These are phyloP conservation scores for Pygocentrus nattereri DNA, from an alignment of 2,797 vertebrate species.

Conservation along the genomic window DNA sequence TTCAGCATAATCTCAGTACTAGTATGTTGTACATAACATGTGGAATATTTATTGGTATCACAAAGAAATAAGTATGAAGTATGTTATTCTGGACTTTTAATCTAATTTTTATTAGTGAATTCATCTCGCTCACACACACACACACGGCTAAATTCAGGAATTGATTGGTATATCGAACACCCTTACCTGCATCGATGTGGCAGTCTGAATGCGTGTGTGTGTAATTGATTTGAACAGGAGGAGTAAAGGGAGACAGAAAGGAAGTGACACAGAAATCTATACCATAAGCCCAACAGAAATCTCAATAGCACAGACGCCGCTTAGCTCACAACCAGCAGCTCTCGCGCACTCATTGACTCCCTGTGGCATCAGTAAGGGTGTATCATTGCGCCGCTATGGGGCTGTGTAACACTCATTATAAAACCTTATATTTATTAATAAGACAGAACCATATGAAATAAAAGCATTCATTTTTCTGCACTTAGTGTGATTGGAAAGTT, in stretches of 20 bases:
- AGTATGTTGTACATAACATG: too few relatives aligned
- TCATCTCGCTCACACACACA: too few relatives aligned
- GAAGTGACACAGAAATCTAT: constrained; percentile 59
- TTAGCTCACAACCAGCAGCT: constrained; percentile 12
- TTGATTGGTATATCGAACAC: constrained; percentile 74
- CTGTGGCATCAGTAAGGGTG: constrained; percentile 13
- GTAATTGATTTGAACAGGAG: constrained; percentile 76
- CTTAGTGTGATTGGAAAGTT: neutral
- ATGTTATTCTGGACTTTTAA: too few relatives aligned
- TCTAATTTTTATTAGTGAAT: too few relatives aligned
- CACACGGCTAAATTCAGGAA: too few relatives aligned
- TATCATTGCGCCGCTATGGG: neutral
- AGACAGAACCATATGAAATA: neutral
- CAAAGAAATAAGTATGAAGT: too few relatives aligned
- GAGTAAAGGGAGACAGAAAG: constrained; percentile 49
- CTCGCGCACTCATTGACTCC: constrained; percentile 18
- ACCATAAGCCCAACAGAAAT: constrained; percentile 43
- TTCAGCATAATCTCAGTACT: too few relatives aligned
- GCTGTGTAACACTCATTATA: neutral
- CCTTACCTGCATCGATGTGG: constrained; percentile 79
- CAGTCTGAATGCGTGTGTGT: constrained; percentile 57
- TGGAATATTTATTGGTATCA: too few relatives aligned
- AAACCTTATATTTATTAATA: neutral
- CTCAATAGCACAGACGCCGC: constrained; percentile 29
- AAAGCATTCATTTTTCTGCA: neutral